phyloP scores from a whole-genome alignment of 2,113 vertebrate genomes.

The Prionailurus viverrinus region DNA sequence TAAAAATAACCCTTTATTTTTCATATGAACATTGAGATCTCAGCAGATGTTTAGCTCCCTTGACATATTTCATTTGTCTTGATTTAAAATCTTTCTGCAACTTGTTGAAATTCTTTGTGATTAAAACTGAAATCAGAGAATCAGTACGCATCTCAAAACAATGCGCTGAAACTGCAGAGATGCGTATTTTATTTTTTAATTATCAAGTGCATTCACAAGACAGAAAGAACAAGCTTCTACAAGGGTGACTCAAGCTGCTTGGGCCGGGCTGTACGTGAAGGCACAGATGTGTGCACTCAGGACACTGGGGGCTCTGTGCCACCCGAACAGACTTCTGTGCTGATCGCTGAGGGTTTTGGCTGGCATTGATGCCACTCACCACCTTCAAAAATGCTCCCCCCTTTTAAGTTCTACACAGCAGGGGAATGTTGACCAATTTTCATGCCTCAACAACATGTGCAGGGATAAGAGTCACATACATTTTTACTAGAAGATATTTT shows the following conservation, averaged over 20 bases:
- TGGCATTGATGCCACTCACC: background rate
- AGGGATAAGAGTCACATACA: slow-evolving; percentile 78
- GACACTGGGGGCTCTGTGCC: background rate
- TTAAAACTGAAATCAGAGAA: slow-evolving; percentile 61
- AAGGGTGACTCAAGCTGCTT: background rate
- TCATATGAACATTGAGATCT: slow-evolving; percentile 58
- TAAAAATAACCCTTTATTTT: slow-evolving; percentile 83
- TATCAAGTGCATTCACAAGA: slow-evolving; percentile 27
- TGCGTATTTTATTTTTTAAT: slow-evolving; percentile 61
- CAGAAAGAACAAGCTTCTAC: slow-evolving; percentile 38
- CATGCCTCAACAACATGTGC: slow-evolving; percentile 80
- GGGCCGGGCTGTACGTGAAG: background rate
- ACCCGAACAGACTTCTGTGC: background rate
- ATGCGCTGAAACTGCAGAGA: background rate
- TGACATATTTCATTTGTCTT: slow-evolving; percentile 74
- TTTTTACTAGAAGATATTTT: slow-evolving; percentile 76
- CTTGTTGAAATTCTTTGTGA: slow-evolving; percentile 65
- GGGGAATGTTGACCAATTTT: slow-evolving; percentile 72
- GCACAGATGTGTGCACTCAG: background rate
- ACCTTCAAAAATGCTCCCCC: background rate
- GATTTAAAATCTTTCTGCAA: slow-evolving; percentile 63
- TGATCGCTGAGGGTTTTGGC: background rate
- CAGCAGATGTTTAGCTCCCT: slow-evolving; percentile 75
- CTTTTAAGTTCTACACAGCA: background rate
- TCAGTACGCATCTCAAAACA: background rate